A percentile compares a stretch with the other conserved stretches of the same genome.
These are phyloP conservation scores for Hypercompe scribonia DNA, from an alignment of 2,888 invertebrate species.

Conservation along the genomic window DNA sequence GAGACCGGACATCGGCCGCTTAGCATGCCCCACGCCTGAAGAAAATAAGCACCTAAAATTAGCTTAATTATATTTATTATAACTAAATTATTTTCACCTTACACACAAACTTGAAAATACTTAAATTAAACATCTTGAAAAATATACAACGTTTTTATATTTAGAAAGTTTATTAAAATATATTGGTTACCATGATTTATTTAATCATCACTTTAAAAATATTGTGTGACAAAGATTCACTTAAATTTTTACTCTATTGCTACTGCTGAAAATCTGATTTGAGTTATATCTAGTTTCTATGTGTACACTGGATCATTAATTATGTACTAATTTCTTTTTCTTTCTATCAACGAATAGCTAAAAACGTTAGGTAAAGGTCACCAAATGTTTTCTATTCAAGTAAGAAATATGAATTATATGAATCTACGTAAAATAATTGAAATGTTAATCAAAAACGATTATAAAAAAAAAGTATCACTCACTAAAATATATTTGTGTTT, in stretches of 20 bases:
- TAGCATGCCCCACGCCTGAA: not conserved
- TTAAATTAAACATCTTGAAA: not conserved
- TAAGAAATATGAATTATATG: slow-evolving; percentile 35
- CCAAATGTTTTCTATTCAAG: slow-evolving; percentile 16
- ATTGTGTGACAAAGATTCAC: not conserved
- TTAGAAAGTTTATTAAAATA: not conserved
- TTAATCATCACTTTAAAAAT: not conserved
- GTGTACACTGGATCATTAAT: not conserved
- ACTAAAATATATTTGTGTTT: slow-evolving; percentile 29
- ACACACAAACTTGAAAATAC: not conserved
- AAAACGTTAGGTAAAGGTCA: not conserved
- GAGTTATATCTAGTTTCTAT: not conserved
- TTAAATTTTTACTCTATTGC: not conserved
- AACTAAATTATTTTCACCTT: slow-evolving; percentile 1
- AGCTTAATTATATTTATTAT: not conserved
- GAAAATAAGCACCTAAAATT: not conserved
- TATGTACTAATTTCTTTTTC: not conserved
- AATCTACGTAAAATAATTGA: slow-evolving; percentile 29
- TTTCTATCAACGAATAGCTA: not conserved
- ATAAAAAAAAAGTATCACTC: slow-evolving; percentile 26
- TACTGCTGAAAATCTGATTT: not conserved
- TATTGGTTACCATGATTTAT: not conserved
- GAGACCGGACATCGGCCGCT: not conserved
- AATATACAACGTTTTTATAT: slow-evolving; percentile 1
- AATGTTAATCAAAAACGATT: slow-evolving; percentile 32